phyloP scores from a whole-genome alignment of 2,797 vertebrate species.

The Catostomus latipinnis region DNA sequence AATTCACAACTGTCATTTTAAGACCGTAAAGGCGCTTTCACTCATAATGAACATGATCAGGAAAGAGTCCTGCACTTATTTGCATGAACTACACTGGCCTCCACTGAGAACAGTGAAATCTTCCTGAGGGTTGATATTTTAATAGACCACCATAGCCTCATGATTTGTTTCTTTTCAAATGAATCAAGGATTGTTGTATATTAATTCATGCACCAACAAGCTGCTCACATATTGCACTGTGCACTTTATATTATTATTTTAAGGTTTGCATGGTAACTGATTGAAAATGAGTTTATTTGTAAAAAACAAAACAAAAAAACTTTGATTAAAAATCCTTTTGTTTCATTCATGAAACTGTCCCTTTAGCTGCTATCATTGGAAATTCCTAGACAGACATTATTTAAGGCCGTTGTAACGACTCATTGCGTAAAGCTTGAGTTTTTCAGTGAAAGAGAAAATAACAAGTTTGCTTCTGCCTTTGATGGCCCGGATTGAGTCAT shows the following conservation, averaged over 20 bases:
- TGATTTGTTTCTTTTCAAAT: constrained; percentile 55
- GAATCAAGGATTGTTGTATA: constrained; percentile 42
- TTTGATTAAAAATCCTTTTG: background rate
- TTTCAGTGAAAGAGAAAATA: constrained; percentile 46
- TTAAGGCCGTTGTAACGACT: background rate
- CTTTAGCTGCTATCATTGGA: background rate
- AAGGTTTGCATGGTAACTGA: background rate
- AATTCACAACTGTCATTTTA: constrained; percentile 70
- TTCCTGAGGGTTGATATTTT: constrained; percentile 53
- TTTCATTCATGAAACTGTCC: background rate
- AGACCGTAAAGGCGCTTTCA: constrained; percentile 49
- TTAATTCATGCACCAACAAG: constrained; percentile 11
- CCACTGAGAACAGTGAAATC: constrained; percentile 52
- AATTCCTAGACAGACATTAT: background rate
- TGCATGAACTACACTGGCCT: constrained; percentile 68
- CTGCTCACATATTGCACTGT: background rate
- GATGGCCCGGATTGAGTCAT: constrained; percentile 50
- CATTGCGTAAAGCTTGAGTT: constrained; percentile 1
- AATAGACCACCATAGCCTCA: constrained; percentile 35
- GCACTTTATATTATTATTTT: background rate
- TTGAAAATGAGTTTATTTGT: background rate
- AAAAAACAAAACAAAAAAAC: background rate
- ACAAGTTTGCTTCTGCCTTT: constrained; percentile 42
- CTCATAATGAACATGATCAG: constrained; percentile 57
- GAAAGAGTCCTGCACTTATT: constrained; percentile 70